Percentiles rank a stretch among this genome's conserved stretches.
These are phyloP conservation scores for Psix sp. DNA, from an alignment of 1,140 invertebrate genomes.

Conservation along the genomic window DNA sequence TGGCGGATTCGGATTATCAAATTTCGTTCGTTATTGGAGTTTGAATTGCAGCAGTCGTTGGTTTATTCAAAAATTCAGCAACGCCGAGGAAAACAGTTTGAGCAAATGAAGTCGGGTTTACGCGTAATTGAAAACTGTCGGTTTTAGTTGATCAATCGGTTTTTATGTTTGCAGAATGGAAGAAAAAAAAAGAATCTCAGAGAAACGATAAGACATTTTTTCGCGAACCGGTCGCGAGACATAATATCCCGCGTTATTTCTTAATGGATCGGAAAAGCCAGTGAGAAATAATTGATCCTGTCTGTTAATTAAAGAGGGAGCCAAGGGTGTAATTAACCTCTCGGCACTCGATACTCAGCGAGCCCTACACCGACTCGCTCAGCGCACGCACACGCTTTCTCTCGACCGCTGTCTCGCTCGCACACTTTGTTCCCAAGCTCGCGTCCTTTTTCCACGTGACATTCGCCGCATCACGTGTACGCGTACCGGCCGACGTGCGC, in stretches of 20 bases:
- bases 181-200: too few species aligned
- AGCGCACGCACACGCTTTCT: slow-evolving; percentile 14
- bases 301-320: slow-evolving; percentile 54
- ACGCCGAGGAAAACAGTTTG: too few species aligned
- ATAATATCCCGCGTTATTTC: slow-evolving; percentile 50
- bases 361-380: slow-evolving; percentile 11
- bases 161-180: too few species aligned
- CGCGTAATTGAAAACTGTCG: too few species aligned
- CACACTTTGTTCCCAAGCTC: slow-evolving; percentile 9
- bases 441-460: slow-evolving; percentile 12
- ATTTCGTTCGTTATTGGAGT: too few species aligned
- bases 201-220: too few species aligned
- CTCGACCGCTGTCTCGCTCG: too few species aligned
- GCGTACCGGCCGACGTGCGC: background rate
- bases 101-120: too few species aligned
- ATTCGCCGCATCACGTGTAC: slow-evolving; percentile 13
- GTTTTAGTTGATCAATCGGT: too few species aligned
- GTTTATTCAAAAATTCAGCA: too few species aligned
- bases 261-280: slow-evolving; percentile 54
- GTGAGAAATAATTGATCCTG: slow-evolving; percentile 55
- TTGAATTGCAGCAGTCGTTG: too few species aligned
- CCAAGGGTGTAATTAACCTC: slow-evolving; percentile 55
- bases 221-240: slow-evolving; percentile 16
- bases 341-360: slow-evolving; percentile 45
- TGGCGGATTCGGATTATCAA: too few species aligned